A percentile compares a stretch with the other conserved stretches of the same genome.
Evolutionary conservation across 2,113 vertebrate genomes (phyloP).

Genomic region (Rhodinocichla rosea): DNA sequence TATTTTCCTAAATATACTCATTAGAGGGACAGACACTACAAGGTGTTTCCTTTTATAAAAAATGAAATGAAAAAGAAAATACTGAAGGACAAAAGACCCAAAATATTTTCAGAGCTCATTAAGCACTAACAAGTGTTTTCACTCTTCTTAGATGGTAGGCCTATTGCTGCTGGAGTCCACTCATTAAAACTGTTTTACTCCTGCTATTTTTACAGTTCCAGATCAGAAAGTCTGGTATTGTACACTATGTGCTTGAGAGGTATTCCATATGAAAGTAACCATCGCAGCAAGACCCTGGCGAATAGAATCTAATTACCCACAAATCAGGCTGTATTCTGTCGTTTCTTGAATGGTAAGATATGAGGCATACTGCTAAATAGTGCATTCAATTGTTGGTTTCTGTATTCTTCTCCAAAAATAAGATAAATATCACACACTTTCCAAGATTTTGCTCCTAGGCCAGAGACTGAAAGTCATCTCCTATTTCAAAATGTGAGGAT

Average conservation of each 20-base stretch:
- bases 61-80: background rate
- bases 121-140: background rate
- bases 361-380: background rate
- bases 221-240: background rate
- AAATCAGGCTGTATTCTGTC: background rate
- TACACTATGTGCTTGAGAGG: background rate
- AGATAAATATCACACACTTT: background rate
- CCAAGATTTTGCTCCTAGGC: background rate
- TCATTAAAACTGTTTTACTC: constrained; percentile 2
- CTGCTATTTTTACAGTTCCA: background rate
- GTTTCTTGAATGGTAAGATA: background rate
- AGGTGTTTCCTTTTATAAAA: background rate
- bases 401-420: background rate
- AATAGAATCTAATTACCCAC: background rate
- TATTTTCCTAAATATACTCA: background rate
- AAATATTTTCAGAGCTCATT: background rate
- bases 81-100: background rate
- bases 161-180: background rate
- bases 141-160: background rate
- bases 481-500: background rate
- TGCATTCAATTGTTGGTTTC: background rate
- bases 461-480: background rate
- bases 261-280: background rate
- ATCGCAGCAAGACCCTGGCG: background rate
- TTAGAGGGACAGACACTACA: background rate